Conservation (phyloP, 2,797 vertebrate species). For the Chloroceryle amazona region DNA sequence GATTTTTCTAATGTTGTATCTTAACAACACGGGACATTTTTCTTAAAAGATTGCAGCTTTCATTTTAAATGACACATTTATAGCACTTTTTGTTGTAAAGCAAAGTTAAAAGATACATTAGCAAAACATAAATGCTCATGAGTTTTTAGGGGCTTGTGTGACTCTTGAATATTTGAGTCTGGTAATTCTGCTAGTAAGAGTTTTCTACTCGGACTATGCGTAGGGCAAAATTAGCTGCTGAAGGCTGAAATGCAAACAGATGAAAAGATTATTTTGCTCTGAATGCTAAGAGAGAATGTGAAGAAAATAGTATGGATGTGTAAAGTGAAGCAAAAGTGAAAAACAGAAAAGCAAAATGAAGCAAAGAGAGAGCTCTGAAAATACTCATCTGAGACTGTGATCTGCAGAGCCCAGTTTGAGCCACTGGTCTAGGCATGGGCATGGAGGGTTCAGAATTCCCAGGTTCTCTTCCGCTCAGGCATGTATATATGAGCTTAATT, state of each 20-base stretch:
- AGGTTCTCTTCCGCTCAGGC: not conserved
- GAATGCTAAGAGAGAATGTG: not conserved
- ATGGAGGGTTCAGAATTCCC: not conserved
- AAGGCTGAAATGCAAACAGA: not conserved
- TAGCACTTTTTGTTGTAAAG: not conserved
- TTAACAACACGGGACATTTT: not conserved
- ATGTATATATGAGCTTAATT: not conserved
- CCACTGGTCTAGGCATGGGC: not conserved
- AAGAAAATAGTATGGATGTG: not conserved
- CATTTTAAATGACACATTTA: not conserved
- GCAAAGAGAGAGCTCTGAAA: not conserved
- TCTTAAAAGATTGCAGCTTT: not conserved
- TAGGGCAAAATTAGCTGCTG: not conserved
- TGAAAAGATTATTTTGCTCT: not conserved
- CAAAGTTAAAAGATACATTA: not conserved
- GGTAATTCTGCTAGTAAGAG: not conserved
- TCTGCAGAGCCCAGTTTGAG: not conserved
- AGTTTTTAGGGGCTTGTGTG: not conserved
- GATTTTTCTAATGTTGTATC: not conserved
- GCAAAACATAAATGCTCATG: not conserved
- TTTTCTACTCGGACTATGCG: not conserved
- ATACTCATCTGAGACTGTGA: not conserved
- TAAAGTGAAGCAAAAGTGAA: slow-evolving; percentile 6
- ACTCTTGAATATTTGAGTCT: not conserved
- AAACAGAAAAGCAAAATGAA: slow-evolving; percentile 12